phyloP scores from a whole-genome alignment of 2,113 vertebrate genomes.

The Hippolais icterina region DNA sequence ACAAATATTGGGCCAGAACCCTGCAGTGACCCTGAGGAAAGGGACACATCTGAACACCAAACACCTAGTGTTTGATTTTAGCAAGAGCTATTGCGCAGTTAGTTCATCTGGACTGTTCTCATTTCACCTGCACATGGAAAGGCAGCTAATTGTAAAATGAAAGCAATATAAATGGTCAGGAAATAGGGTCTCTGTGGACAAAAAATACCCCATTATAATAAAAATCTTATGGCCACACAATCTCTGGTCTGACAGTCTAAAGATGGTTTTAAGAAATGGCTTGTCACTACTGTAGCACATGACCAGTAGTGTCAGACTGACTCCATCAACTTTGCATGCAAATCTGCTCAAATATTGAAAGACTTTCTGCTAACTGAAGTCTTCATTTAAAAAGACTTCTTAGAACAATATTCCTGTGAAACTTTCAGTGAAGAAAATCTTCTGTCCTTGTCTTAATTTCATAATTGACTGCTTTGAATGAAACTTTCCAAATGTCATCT shows the following conservation, averaged over 20 bases:
- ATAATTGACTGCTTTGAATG: neutral
- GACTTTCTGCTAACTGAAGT: neutral
- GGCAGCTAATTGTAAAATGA: neutral
- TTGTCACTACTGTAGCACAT: neutral
- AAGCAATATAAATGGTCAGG: neutral
- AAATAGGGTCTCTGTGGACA: neutral
- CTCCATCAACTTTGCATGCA: neutral
- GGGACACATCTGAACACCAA: neutral
- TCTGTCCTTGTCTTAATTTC: neutral
- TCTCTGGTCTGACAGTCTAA: neutral
- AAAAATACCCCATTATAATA: neutral
- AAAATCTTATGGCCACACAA: neutral
- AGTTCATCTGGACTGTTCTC: neutral
- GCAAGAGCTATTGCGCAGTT: neutral
- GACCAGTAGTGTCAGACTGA: neutral
- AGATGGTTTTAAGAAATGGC: neutral
- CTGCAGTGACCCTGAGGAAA: neutral
- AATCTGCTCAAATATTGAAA: neutral
- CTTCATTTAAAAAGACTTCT: neutral
- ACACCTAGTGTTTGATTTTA: neutral
- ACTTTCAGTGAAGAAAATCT: neutral
- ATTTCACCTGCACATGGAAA: accelerated
- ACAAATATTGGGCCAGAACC: neutral
- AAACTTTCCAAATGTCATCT: neutral
- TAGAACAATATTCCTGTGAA: neutral